These are phyloP conservation scores for Neopelma chrysocephalum DNA, from an alignment of 2,797 vertebrate species.

Conservation along the genomic window DNA sequence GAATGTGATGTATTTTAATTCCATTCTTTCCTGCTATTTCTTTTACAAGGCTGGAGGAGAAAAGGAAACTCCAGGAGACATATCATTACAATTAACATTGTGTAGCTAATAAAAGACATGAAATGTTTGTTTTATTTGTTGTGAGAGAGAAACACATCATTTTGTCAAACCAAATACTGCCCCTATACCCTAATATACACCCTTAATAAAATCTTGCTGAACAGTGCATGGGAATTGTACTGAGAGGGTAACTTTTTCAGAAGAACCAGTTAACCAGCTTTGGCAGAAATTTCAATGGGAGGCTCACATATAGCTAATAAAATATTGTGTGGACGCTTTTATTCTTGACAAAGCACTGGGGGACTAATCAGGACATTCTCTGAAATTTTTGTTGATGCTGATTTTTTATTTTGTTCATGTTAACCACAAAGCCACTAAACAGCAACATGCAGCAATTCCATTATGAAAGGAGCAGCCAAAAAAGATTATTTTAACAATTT, in stretches of 20 bases:
- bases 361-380: constrained; percentile 47
- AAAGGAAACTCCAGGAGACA: constrained; percentile 67
- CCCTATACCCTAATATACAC: not conserved
- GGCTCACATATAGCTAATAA: constrained; percentile 43
- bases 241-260: constrained; percentile 1
- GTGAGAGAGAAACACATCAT: constrained; percentile 32
- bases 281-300: constrained; percentile 61
- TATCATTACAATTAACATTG: constrained; percentile 66
- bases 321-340: constrained; percentile 35
- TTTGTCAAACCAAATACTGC: constrained; percentile 54
- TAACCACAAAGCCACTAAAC: constrained; percentile 16
- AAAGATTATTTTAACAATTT: not conserved
- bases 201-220: constrained; percentile 36
- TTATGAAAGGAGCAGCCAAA: not conserved
- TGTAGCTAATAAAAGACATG: constrained; percentile 67
- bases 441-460: not conserved
- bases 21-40: constrained; percentile 68
- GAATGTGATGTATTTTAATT: constrained; percentile 63
- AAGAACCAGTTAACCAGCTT: constrained; percentile 25
- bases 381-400: constrained; percentile 8
- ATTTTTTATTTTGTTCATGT: constrained; percentile 22
- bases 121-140: constrained; percentile 56
- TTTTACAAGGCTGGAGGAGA: constrained; percentile 68
- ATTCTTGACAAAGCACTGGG: constrained; percentile 35
- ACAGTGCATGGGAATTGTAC: constrained; percentile 3